Evolutionary conservation across 2,888 invertebrate genomes (phyloP).

Genomic region (Eurois occulta): DNA sequence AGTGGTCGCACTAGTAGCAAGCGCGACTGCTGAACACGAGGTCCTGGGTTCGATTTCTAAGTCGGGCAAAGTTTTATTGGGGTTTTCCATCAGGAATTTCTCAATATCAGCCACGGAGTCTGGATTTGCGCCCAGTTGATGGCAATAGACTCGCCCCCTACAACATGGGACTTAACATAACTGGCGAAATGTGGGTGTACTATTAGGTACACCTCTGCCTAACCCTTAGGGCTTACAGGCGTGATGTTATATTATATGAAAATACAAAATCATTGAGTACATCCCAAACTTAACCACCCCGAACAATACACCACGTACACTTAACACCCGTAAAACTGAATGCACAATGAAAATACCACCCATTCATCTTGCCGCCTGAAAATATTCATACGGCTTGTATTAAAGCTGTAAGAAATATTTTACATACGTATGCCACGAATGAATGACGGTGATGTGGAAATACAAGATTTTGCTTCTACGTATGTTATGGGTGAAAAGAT

Average conservation of each 20-base stretch:
- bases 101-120: no score
- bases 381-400: constrained; percentile 67
- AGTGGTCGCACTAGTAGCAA: no score
- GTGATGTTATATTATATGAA: neutral
- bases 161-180: no score
- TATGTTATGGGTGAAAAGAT: constrained; percentile 21
- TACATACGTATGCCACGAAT: constrained; percentile 56
- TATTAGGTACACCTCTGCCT: no score
- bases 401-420: constrained; percentile 54
- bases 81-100: no score
- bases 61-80: no score
- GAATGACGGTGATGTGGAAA: constrained; percentile 48
- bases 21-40: no score
- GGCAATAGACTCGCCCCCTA: no score
- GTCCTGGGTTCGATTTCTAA: no score
- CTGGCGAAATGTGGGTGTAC: no score
- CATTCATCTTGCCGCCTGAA: constrained; percentile 61
- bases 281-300: constrained; percentile 53
- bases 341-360: constrained; percentile 64
- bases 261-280: constrained; percentile 34
- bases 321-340: constrained; percentile 73
- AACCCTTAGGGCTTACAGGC: no score
- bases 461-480: constrained; percentile 56
- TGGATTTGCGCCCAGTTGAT: no score
- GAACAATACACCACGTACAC: constrained; percentile 66